A percentile compares a stretch with the other conserved stretches of the same genome.
Conservation (phyloP, 2,888 invertebrate species). For the Latheticus oryzae region DNA sequence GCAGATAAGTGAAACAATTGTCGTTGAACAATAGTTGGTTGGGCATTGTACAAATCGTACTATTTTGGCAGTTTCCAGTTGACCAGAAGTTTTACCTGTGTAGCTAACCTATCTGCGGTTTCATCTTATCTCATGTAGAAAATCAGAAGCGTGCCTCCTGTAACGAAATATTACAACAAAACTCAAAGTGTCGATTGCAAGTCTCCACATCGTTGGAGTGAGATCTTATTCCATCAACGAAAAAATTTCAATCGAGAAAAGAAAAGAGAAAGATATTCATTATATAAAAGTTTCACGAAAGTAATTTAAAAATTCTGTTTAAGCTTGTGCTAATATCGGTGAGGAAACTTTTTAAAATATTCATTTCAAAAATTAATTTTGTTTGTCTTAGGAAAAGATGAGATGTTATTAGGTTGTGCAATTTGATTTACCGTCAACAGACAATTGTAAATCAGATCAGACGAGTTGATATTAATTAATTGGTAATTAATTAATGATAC, state of each 20-base stretch:
- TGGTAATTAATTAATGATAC: constrained; percentile 62
- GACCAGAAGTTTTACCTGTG: constrained; percentile 40
- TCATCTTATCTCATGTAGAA: constrained; percentile 38
- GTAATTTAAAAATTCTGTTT: constrained; percentile 54
- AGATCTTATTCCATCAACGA: constrained; percentile 30
- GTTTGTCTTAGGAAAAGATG: constrained; percentile 35
- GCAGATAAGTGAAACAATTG: constrained; percentile 55
- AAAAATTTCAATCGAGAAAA: constrained; percentile 25
- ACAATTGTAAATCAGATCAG: constrained; percentile 54
- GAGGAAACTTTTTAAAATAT: constrained; percentile 49
- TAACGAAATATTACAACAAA: constrained; percentile 42
- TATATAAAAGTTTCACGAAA: constrained; percentile 41
- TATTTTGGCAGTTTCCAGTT: constrained; percentile 56
- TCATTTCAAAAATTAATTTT: constrained; percentile 50
- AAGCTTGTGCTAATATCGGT: constrained; percentile 56
- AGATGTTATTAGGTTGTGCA: no score
- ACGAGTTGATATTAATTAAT: constrained; percentile 57
- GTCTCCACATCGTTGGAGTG: constrained; percentile 25
- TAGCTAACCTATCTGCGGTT: constrained; percentile 40
- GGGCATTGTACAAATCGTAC: constrained; percentile 56
- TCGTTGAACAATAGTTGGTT: constrained; percentile 54
- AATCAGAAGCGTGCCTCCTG: constrained; percentile 43
- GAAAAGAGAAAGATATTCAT: constrained; percentile 42
- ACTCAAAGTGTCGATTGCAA: constrained; percentile 43
- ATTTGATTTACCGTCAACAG: constrained; percentile 19